Evolutionary conservation across 2,113 vertebrate species (phyloP).

Genomic region (Egretta garzetta): DNA sequence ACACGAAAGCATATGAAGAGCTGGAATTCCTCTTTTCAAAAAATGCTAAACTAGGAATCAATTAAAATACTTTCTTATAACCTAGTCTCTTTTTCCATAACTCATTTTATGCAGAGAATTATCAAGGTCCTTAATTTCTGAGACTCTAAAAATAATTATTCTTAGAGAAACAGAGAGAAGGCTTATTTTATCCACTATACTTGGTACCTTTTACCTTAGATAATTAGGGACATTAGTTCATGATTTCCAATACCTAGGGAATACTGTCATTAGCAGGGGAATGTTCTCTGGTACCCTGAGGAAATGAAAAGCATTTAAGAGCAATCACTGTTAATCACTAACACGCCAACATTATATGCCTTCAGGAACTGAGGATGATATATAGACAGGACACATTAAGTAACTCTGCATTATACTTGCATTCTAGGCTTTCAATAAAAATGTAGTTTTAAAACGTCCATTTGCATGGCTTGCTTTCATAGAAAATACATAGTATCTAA

Average conservation of each 20-base stretch:
- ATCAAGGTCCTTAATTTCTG: not conserved
- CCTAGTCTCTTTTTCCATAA: not conserved
- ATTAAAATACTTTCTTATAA: not conserved
- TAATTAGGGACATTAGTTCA: constrained; percentile 25
- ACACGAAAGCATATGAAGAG: not conserved
- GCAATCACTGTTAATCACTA: constrained; percentile 52
- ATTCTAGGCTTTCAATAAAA: not conserved
- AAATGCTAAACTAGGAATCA: not conserved
- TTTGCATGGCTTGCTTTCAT: not conserved
- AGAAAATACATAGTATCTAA: not conserved
- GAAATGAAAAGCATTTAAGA: constrained; percentile 54
- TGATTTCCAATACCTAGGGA: constrained; percentile 14
- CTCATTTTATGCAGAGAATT: not conserved
- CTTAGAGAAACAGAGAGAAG: not conserved
- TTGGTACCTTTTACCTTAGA: not conserved
- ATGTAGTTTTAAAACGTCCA: not conserved
- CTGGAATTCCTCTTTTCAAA: not conserved
- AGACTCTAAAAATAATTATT: not conserved
- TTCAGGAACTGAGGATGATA: not conserved
- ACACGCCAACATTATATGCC: not conserved
- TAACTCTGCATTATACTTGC: not conserved
- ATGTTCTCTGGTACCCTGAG: constrained; percentile 28
- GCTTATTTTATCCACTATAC: not conserved
- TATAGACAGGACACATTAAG: not conserved
- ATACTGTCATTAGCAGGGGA: constrained; percentile 32